A percentile compares a stretch with the other conserved stretches of the same genome.
These are phyloP conservation scores for Mantis religiosa DNA, from an alignment of 2,888 invertebrate genomes.

Conservation along the genomic window DNA sequence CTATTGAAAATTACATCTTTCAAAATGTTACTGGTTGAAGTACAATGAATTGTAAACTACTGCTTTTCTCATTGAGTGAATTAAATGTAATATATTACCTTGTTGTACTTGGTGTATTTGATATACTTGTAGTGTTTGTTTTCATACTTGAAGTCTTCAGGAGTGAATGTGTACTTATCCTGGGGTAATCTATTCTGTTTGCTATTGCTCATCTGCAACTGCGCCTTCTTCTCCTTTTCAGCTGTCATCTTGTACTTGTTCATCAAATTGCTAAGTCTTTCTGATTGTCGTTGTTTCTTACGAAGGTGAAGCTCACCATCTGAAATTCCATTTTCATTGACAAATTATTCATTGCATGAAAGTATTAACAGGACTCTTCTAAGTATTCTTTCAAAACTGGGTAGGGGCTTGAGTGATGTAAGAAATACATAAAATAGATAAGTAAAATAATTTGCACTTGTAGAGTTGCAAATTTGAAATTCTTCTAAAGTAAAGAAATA, in stretches of 20 bases:
- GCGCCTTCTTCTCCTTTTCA: conserved; percentile 45
- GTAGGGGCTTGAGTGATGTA: too few species aligned
- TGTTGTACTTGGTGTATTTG: conserved; percentile 68
- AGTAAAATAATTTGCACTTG: too few species aligned
- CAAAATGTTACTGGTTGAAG: too few species aligned
- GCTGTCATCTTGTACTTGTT: conserved; percentile 62
- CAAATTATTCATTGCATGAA: background rate
- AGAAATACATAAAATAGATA: too few species aligned
- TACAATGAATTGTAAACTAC: too few species aligned
- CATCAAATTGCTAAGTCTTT: conserved; percentile 56
- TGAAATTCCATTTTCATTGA: background rate
- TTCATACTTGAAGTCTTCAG: conserved; percentile 72
- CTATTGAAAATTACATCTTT: too few species aligned
- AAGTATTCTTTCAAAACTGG: too few species aligned
- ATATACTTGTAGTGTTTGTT: conserved; percentile 76
- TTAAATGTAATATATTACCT: conserved; percentile 43
- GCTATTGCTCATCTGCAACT: conserved; percentile 20
- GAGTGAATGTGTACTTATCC: conserved; percentile 58
- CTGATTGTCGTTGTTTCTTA: conserved; percentile 58
- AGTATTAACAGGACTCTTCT: background rate
- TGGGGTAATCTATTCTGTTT: conserved; percentile 20
- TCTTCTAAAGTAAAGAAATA: too few species aligned
- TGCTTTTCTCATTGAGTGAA: too few species aligned
- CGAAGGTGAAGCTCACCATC: conserved; percentile 29
- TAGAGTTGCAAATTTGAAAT: too few species aligned